phyloP scores from a whole-genome alignment of 2,888 invertebrate genomes.

The Synergus umbraculus region DNA sequence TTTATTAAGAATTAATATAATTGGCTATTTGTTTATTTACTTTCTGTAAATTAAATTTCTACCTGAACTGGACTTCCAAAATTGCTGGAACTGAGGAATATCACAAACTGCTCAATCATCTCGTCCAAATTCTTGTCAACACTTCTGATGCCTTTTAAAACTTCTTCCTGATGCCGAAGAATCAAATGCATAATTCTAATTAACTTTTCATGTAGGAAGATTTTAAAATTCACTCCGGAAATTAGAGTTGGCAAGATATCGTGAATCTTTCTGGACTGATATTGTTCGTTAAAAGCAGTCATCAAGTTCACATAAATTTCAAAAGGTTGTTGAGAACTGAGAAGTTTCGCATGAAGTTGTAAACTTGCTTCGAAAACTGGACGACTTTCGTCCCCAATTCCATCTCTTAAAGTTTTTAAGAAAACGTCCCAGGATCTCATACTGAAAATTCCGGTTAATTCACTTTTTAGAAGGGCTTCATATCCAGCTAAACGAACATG shows the following conservation, averaged over 20 bases:
- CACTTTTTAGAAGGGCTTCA: conserved; percentile 68
- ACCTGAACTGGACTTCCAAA: conserved; percentile 33
- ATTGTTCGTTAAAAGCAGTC: conserved; percentile 66
- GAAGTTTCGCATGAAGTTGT: conserved; percentile 66
- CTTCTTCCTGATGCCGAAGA: conserved; percentile 69
- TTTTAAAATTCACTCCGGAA: conserved; percentile 73
- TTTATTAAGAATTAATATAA: neutral
- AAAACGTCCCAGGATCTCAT: conserved; percentile 66
- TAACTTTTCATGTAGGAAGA: conserved; percentile 72
- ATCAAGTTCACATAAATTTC: conserved; percentile 68
- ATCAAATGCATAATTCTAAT: conserved; percentile 68
- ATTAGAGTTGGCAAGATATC: conserved; percentile 68
- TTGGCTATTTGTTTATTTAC: too few species aligned
- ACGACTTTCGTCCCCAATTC: conserved; percentile 69
- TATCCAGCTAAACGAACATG: conserved; percentile 75
- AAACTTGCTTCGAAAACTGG: conserved; percentile 73
- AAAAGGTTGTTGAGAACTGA: conserved; percentile 54
- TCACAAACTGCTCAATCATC: conserved; percentile 69
- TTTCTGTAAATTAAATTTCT: neutral
- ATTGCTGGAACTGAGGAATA: conserved; percentile 62
- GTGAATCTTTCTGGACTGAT: conserved; percentile 62
- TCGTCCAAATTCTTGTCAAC: conserved; percentile 70
- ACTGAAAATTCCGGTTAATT: conserved; percentile 61
- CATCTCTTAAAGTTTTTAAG: conserved; percentile 65
- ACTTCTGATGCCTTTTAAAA: conserved; percentile 64